phyloP scores from a whole-genome alignment of 2,797 vertebrate species.

The Podarcis siculus region DNA sequence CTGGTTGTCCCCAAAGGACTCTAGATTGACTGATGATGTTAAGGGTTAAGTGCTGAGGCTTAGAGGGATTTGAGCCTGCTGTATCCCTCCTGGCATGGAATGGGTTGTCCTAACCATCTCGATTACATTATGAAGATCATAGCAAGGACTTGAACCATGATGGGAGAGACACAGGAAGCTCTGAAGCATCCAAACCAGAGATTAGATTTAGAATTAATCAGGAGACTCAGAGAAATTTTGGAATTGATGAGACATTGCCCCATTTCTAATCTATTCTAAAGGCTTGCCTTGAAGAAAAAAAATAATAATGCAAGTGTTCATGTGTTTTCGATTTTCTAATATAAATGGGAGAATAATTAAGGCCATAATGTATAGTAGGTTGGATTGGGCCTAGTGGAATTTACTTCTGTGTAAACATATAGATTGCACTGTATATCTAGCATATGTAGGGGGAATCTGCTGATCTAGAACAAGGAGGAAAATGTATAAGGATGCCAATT shows the following conservation, averaged over 20 bases:
- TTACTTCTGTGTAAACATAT: neutral
- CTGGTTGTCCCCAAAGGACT: neutral
- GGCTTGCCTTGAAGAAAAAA: neutral
- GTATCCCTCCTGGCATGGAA: neutral
- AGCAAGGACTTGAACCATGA: neutral
- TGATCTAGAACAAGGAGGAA: constrained; percentile 37
- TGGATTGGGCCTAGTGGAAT: too few relatives aligned
- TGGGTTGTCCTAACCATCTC: neutral
- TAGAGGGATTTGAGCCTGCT: neutral
- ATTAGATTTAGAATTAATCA: neutral
- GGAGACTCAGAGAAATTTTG: neutral
- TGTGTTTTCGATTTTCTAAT: neutral
- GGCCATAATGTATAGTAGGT: too few relatives aligned
- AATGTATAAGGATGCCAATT: constrained; percentile 17
- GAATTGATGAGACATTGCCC: neutral
- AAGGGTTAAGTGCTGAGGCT: neutral
- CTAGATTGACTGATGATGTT: neutral
- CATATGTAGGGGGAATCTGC: neutral
- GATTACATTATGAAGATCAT: neutral
- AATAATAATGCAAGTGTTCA: neutral
- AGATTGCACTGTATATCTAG: too few relatives aligned
- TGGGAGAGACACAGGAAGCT: neutral
- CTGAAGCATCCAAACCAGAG: neutral
- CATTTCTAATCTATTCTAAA: neutral
- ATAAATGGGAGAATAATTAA: neutral